Base-by-base conservation (phyloP, 2,113 vertebrate species). In the Gila orcuttii region DNA sequence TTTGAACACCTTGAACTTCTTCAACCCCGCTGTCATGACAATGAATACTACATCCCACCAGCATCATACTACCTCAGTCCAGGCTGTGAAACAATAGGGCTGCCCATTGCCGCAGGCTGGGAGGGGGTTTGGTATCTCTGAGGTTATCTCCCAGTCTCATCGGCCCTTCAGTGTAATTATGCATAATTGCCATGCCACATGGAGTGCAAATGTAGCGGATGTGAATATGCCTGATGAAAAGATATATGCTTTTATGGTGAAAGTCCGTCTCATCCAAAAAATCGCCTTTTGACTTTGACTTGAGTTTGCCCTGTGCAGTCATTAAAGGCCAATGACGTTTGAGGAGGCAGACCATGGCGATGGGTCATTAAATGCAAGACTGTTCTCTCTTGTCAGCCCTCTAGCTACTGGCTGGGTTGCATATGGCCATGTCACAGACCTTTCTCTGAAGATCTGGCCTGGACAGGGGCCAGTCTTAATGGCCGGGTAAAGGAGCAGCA, bases 101-200 rank as follows among this genome's bases (percentile, higher is more conserved):
- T 77, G 71, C 64, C 64, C 69, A 73, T 68, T 55, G 81, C 75
- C 42, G 50, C 68, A 88, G 79, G 81, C 66, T 82, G 71, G 21
- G 45, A 42, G 9, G 28, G 66, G 21, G 73, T 62, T 76, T 25
- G 21, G 50, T 77, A 84, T 84, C 77, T 81, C 55, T 57, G 73
- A 74, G 85, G 85, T 85, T 74, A 85, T 85, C 83, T 86, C 55
- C 31, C 50, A 42, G 60, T 55, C 84, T 85, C 80, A 64, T 74
- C 75, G 85, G 71, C 74, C 79, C 79, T 57, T 88, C 75, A 77
- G 76, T 84, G 84, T 89, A 89, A 88, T 88, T 85, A 90, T 86
- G 85, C 86, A 86, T 89, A 90, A 89, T 90, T 83, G 86, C 79
- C 82, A 79, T 80, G 75, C 84, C 89, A 86, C 78, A 82, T 85